Percentiles rank a stretch among this genome's conserved stretches.
Evolutionary conservation across 2,113 vertebrate species (phyloP).

Genomic region (Phalacrocorax carbo): DNA sequence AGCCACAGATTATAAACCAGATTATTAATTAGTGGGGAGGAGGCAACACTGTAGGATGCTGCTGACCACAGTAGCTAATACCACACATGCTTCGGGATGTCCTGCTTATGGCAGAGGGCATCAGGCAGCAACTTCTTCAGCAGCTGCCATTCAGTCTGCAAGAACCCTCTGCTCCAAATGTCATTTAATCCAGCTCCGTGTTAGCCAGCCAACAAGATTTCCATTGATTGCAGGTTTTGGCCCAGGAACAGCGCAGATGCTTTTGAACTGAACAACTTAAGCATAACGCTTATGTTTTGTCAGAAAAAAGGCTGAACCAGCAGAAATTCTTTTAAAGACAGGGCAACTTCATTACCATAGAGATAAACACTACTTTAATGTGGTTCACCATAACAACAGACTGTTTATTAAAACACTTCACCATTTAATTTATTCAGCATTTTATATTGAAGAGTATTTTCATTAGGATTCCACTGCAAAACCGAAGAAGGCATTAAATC

Average conservation of each 20-base stretch:
- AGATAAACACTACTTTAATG: slow-evolving; percentile 44
- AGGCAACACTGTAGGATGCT: not conserved
- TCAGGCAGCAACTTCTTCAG: not conserved
- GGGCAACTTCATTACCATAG: slow-evolving; percentile 12
- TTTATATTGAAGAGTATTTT: slow-evolving; percentile 55
- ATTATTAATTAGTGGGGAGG: not conserved
- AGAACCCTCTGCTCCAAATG: not conserved
- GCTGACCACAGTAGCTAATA: not conserved
- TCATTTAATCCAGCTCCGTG: not conserved
- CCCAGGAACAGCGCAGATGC: not conserved
- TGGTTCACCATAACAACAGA: slow-evolving; percentile 20
- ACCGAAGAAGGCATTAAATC: slow-evolving; percentile 55
- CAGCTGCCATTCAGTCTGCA: not conserved
- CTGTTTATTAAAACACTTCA: slow-evolving; percentile 50
- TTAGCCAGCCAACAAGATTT: not conserved
- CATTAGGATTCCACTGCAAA: slow-evolving; percentile 59
- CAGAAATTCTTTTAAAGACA: slow-evolving; percentile 20
- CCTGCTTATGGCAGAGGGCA: not conserved
- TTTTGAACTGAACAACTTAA: slow-evolving; percentile 19
- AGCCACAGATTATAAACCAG: not conserved
- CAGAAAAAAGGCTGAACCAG: slow-evolving; percentile 26
- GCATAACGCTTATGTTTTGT: not conserved
- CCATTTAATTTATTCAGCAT: slow-evolving; percentile 58
- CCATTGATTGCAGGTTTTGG: not conserved
- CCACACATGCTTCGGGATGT: accelerated